Conservation (phyloP, 2,113 vertebrate species). For the Hyaena hyaena region DNA sequence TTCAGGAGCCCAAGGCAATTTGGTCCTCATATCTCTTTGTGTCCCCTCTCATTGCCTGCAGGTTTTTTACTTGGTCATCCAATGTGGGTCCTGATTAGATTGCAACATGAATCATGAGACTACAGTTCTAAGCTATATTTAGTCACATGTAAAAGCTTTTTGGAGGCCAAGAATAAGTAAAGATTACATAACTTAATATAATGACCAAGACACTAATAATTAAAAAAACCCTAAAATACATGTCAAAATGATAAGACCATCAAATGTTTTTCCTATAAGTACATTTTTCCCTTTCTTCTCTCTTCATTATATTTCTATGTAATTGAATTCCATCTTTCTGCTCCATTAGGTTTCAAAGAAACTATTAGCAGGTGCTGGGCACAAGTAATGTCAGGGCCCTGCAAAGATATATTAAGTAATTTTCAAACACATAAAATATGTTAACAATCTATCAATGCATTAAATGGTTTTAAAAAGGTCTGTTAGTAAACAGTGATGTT, state of each 20-base stretch:
- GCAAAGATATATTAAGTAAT: neutral
- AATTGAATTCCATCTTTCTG: constrained; percentile 44
- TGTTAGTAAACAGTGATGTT: neutral
- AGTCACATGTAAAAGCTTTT: neutral
- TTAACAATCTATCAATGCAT: neutral
- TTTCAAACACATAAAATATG: neutral
- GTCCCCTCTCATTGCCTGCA: neutral
- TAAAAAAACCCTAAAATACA: neutral
- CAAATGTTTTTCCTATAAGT: constrained; percentile 2
- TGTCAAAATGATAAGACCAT: neutral
- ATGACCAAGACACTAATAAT: neutral
- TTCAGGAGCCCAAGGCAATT: neutral
- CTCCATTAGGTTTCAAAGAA: constrained; percentile 43
- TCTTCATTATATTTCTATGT: neutral
- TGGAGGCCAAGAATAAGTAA: neutral
- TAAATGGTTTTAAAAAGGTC: constrained; percentile 8
- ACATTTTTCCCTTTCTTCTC: neutral
- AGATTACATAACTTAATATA: neutral
- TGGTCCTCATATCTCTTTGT: neutral
- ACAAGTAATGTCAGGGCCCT: neutral
- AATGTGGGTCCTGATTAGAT: neutral
- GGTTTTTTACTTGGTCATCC: neutral
- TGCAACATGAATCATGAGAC: neutral
- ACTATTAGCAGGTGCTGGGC: neutral
- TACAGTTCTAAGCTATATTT: neutral